Conservation (phyloP, 2,797 vertebrate genomes). For the Esox lucius region DNA sequence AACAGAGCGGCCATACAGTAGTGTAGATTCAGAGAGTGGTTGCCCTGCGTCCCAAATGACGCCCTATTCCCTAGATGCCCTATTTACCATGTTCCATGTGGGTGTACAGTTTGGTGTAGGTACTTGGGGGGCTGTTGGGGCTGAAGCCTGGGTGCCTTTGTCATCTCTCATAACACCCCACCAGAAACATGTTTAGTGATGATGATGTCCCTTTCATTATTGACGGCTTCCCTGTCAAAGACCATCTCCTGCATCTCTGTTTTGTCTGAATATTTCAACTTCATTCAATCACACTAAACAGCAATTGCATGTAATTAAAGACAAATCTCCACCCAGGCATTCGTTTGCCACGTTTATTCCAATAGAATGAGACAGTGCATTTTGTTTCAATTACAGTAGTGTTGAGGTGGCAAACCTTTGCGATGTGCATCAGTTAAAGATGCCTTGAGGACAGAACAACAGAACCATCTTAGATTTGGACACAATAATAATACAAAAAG, state of each 20-base stretch:
- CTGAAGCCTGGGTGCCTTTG: too few species aligned
- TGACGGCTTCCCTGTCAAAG: not conserved
- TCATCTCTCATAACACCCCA: not conserved
- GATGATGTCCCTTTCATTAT: not conserved
- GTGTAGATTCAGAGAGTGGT: not conserved
- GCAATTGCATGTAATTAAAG: not conserved
- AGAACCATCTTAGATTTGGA: slow-evolving; percentile 26
- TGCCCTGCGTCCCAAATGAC: too few species aligned
- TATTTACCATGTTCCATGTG: not conserved
- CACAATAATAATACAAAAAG: slow-evolving; percentile 38
- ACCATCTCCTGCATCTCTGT: not conserved
- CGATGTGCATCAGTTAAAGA: slow-evolving; percentile 33
- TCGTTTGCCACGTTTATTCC: slow-evolving; percentile 67
- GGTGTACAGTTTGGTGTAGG: not conserved
- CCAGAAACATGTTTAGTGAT: not conserved
- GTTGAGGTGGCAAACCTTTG: slow-evolving; percentile 57
- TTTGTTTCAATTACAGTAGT: slow-evolving; percentile 66
- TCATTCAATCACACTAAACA: not conserved
- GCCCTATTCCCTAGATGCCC: not conserved
- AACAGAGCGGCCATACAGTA: not conserved
- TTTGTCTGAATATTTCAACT: not conserved
- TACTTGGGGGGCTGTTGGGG: not conserved
- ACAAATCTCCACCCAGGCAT: slow-evolving; percentile 38
- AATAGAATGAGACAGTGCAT: slow-evolving; percentile 75
- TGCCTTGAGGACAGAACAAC: slow-evolving; percentile 40